Evolutionary conservation across 2,113 vertebrate genomes (phyloP).

Genomic region (Cyprinus carpio): DNA sequence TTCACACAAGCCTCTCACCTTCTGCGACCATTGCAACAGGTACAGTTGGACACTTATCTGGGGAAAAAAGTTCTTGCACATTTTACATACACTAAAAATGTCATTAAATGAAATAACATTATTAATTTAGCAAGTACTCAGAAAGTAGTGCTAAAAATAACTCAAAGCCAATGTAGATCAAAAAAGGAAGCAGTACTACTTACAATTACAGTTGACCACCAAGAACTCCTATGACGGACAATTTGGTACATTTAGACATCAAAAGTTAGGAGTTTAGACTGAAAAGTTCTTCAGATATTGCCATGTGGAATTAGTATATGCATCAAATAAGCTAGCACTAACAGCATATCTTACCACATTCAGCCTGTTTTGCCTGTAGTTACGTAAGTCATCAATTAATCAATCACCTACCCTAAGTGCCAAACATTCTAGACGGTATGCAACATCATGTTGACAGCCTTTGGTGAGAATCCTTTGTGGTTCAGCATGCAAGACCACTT

Average conservation of each 20-base stretch:
- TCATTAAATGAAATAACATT: neutral
- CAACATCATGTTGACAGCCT: neutral
- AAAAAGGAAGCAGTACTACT: neutral
- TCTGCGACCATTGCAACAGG: neutral
- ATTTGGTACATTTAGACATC: neutral
- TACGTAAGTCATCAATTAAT: neutral
- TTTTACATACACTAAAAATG: neutral
- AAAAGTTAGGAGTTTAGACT: neutral
- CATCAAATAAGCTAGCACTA: neutral
- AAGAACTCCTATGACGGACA: neutral
- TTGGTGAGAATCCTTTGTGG: neutral
- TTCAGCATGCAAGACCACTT: neutral
- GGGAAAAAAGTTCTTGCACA: neutral
- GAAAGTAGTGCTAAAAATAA: neutral
- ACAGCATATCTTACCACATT: neutral
- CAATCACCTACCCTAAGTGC: neutral
- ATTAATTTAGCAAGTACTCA: neutral
- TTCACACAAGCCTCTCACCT: neutral
- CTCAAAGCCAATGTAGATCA: neutral
- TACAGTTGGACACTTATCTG: neutral
- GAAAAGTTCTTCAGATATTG: neutral
- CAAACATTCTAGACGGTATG: neutral
- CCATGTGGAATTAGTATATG: neutral
- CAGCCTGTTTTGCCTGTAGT: too few species aligned
- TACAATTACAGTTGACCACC: neutral